Evolutionary conservation across 1,140 invertebrate genomes (phyloP), one percentile per base, ranked within the genome.

Genomic region (Agraylea sexmaculata): DNA sequence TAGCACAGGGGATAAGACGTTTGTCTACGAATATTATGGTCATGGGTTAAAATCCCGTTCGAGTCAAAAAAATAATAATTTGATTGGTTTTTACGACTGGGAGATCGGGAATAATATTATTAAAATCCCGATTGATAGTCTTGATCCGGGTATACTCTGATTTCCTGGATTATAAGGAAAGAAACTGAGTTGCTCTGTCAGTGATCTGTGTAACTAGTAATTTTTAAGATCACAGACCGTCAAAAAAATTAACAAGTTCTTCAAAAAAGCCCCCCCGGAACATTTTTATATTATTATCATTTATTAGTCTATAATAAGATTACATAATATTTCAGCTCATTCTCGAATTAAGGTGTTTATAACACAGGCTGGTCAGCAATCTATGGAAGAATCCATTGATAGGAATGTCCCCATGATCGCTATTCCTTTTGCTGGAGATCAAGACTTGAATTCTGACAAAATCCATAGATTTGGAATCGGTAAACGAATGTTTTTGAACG

Each of bases 311-410:
- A 39, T 15, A 6, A 21, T 37, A 32, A 42, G 18, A 21, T 42
- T 18, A 20, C 28, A 10, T 28, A 37, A 38, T n/a, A 3, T 56
- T 56, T 16, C 46, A 71, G 69, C 51, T 8, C 72, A 77, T 51
- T 56, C 58, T 7, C 69, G 71, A 23, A 46, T 68, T 5, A 61
- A 63, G 45, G 25, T 69, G 2, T 77, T 77, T 45, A 62, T 77
- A 6, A 71, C 64, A 7, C 74, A 77, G 52, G 71, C 71, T 29
- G 74, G 75, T 3, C 53, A 65, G 18, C 64, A 71, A 39, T 74
- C 74, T 20, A 55, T 64, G 11, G 66, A 67, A 25, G 75, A 77
- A 54, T 63, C 65, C 0, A 58, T 72, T 3, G 54, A 66, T 31
- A 53, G 59, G 37, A 66, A 61, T 7, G 62, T 73, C 4, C 74